Conservation (phyloP, 2,113 vertebrate species). For the Microtus oregoni region DNA sequence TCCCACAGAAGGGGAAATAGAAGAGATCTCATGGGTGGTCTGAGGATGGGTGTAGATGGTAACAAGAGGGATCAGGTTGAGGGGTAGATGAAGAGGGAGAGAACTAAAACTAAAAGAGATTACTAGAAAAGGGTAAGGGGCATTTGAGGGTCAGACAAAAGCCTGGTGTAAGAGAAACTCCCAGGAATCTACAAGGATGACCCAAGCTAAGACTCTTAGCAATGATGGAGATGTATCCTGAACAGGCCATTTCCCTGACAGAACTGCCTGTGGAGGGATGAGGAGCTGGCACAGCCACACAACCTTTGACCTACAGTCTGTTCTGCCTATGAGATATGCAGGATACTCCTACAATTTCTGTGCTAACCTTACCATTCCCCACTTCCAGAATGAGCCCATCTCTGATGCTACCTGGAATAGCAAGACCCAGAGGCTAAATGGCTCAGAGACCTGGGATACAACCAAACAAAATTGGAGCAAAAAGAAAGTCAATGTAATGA, state of each 20-base stretch:
- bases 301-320: not conserved
- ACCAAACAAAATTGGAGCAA: not conserved
- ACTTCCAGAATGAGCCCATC: not conserved
- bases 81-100: not conserved
- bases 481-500: not conserved
- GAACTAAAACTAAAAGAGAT: not conserved
- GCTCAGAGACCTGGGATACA: not conserved
- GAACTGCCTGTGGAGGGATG: not conserved
- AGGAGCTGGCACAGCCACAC: not conserved
- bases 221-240: not conserved
- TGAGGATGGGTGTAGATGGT: not conserved
- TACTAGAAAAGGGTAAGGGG: not conserved
- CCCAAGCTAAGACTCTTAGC: not conserved
- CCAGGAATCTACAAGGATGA: not conserved
- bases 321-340: not conserved
- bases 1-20: not conserved
- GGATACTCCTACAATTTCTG: too few relatives aligned
- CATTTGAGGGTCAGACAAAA: not conserved
- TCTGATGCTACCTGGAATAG: not conserved
- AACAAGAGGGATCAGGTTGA: not conserved
- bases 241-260: not conserved
- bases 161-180: not conserved
- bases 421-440: not conserved
- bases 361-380: too few relatives aligned
- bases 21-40: not conserved